A percentile compares a stretch with the other conserved stretches of the same genome.
Evolutionary conservation across 2,113 vertebrate species (phyloP).

Genomic region (Apodemus sylvaticus): DNA sequence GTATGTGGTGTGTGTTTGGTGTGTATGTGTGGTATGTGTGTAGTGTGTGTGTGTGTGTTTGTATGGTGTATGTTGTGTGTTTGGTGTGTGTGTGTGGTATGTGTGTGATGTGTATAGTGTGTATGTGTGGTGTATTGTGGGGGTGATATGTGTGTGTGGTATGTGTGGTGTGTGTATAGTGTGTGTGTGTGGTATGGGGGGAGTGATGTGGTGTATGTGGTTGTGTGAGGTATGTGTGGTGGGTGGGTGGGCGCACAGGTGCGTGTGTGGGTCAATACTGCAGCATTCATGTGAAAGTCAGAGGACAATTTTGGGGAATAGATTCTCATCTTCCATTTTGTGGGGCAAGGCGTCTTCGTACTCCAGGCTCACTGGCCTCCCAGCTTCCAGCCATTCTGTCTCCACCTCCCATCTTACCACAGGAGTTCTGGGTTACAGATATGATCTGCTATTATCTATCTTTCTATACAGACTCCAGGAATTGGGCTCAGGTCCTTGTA

Average conservation of each 20-base stretch:
- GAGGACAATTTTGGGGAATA: background rate
- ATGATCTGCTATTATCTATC: too few species aligned
- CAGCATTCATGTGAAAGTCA: background rate
- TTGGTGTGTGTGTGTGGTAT: background rate
- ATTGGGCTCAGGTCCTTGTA: background rate
- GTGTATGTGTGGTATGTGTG: too few species aligned
- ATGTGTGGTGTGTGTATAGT: too few species aligned
- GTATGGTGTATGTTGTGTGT: too few species aligned
- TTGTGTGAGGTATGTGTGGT: too few species aligned
- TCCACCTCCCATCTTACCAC: background rate
- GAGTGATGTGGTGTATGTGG: too few species aligned
- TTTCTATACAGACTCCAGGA: background rate
- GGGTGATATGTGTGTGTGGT: too few species aligned
- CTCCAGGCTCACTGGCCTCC: background rate
- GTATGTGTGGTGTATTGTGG: too few species aligned
- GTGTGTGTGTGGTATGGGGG: too few species aligned
- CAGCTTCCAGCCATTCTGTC: background rate
- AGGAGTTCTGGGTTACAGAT: background rate
- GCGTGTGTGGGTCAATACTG: background rate
- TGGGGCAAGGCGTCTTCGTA: background rate
- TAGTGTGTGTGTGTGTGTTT: too few species aligned
- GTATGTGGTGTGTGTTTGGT: too few species aligned
- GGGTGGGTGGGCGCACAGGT: background rate
- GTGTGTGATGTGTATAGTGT: too few species aligned
- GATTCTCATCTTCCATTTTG: background rate